Evolutionary conservation across 2,888 invertebrate species (phyloP), one percentile per base, ranked within the genome.

Genomic region (Rotaria socialis): DNA sequence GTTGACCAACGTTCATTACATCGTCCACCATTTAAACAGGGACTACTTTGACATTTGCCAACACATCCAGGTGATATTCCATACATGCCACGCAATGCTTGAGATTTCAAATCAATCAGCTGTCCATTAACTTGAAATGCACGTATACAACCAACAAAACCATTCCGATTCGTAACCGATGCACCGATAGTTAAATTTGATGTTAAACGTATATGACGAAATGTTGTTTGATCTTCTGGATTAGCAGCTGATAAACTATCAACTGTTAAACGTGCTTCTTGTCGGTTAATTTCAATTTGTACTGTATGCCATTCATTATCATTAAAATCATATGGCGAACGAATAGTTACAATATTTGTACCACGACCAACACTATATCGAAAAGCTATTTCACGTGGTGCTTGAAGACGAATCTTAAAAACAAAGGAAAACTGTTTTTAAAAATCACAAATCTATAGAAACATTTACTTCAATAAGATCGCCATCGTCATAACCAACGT

Each of bases 271-370:
- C 96, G 94, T 0, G 96, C 96, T 90, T 96, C 96, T 91, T 96
- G 96, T 88, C 95, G 93, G 92, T 97, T 98, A 89, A 96, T 93
- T 92, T 98, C 97, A 22, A 97, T 94, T 87, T 95, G 95, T 43
- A 97, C 95, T 0, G 96, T 96, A 91, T 98, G 97, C 97, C 97
- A 98, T 85, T 93, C 92, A 91, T 97, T 93, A 90, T 98, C 96
- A 35, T 96, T 95, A 84, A 98, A 93, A 86, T 94, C 94, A 89
- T 94, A 94, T 85, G 96, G 95, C 3, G 96, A 95, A 90, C 95
- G 95, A 47, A 95, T 94, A 88, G 94, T 94, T 0, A 96, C 95
- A 0, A 95, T 94, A 80, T 96, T 93, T 0, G 95, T 95, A 0
- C 96, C 96, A 89, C 95, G 94, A 6, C 96, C 97, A 35, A 96